Percentiles rank a stretch among this genome's conserved stretches.
phyloP scores from a whole-genome alignment of 2,888 invertebrate species.

The Diadegma fenestrale region DNA sequence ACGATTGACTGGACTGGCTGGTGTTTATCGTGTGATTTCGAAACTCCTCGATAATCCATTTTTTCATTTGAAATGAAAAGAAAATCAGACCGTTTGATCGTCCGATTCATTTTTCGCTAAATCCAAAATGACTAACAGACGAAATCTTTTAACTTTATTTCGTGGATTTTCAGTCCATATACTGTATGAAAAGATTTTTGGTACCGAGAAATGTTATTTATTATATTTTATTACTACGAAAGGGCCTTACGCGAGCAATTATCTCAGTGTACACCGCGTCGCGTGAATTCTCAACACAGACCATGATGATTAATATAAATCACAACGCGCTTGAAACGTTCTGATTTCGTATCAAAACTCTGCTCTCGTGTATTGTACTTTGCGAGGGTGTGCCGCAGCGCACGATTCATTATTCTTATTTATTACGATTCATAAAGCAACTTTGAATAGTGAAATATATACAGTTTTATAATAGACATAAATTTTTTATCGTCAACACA shows the following conservation, averaged over 20 bases:
- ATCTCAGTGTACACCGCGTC: conserved; percentile 52
- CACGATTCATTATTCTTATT: conserved; percentile 74
- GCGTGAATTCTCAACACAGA: conserved; percentile 44
- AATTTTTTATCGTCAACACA: neutral
- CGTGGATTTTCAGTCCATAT: neutral
- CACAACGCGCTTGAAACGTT: conserved; percentile 40
- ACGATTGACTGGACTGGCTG: neutral
- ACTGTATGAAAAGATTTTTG: conserved; percentile 40
- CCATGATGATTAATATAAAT: conserved; percentile 71
- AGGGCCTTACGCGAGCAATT: conserved; percentile 70
- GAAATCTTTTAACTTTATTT: conserved; percentile 11
- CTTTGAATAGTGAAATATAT: conserved; percentile 20
- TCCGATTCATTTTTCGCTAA: neutral
- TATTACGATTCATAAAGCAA: conserved; percentile 63
- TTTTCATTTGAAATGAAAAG: conserved; percentile 14
- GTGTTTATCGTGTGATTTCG: neutral
- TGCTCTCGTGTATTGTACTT: conserved; percentile 38
- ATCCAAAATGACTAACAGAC: conserved; percentile 9
- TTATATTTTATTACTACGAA: conserved; percentile 71
- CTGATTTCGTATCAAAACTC: conserved; percentile 56
- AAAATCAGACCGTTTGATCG: conserved; percentile 5
- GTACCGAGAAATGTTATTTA: conserved; percentile 67
- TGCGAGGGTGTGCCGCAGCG: conserved; percentile 26
- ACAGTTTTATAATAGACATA: conserved; percentile 14
- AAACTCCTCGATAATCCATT: conserved; percentile 15